These are phyloP conservation scores for Sebastes hopkinsi DNA, from an alignment of 2,797 vertebrate genomes.

Conservation along the genomic window DNA sequence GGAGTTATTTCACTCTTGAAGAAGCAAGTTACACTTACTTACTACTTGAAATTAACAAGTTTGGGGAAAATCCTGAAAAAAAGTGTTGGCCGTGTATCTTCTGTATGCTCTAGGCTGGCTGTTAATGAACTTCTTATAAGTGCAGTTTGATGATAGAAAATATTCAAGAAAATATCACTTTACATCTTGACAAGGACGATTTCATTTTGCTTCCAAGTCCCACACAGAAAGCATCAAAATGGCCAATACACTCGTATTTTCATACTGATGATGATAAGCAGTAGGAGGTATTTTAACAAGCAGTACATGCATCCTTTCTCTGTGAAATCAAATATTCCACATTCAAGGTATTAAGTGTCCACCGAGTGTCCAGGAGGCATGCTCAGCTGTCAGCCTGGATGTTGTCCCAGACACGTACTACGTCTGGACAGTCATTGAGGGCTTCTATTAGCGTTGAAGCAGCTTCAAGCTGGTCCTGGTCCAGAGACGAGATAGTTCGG, in stretches of 20 bases:
- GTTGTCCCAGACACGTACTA: slow-evolving; percentile 90
- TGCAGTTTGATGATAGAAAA: not conserved
- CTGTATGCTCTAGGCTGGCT: not conserved
- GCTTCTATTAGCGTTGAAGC: slow-evolving; percentile 83
- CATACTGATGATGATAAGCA: not conserved
- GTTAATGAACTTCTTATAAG: not conserved
- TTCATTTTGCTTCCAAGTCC: not conserved
- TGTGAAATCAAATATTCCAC: not conserved
- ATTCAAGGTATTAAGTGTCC: slow-evolving; percentile 15
- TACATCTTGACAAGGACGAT: not conserved
- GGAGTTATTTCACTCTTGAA: not conserved
- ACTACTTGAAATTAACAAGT: not conserved
- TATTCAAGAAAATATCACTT: not conserved
- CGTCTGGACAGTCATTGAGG: slow-evolving; percentile 81
- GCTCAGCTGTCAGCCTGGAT: slow-evolving; percentile 79
- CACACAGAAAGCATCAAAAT: not conserved
- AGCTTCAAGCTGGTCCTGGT: slow-evolving; percentile 77
- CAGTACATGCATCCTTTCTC: not conserved
- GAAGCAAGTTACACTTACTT: not conserved
- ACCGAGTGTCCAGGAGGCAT: not conserved
- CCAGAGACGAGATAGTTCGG: slow-evolving; percentile 65
- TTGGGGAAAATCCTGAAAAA: not conserved
- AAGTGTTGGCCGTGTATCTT: not conserved
- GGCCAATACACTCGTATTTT: not conserved
- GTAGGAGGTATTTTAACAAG: not conserved